Conservation (phyloP, 2,113 vertebrate genomes). For the Synchiropus splendidus region DNA sequence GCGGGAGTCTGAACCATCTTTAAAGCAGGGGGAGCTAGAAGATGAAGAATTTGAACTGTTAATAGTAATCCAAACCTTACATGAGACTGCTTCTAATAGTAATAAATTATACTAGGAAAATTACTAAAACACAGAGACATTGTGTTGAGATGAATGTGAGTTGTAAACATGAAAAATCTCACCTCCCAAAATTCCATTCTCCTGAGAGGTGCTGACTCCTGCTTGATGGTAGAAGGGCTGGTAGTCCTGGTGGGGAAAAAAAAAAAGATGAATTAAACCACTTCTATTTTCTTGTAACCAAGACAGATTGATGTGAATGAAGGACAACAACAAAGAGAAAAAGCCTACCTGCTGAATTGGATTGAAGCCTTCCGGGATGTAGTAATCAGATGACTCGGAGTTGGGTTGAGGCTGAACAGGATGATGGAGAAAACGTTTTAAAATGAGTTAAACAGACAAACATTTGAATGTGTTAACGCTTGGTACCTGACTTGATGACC, state of each 20-base stretch:
- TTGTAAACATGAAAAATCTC: background rate
- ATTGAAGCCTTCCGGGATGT: conserved; percentile 81
- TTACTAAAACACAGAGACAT: too few species aligned
- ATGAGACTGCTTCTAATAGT: too few species aligned
- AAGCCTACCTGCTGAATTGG: conserved; percentile 78
- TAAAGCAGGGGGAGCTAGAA: conserved; percentile 60
- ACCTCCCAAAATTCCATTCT: conserved; percentile 71
- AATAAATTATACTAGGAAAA: background rate
- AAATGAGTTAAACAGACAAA: background rate
- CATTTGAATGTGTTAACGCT: background rate
- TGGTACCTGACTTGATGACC: conserved; percentile 92
- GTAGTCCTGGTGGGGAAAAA: conserved; percentile 69
- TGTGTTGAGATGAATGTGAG: too few species aligned
- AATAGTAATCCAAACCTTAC: too few species aligned
- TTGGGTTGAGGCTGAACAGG: conserved; percentile 76
- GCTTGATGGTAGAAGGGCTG: conserved; percentile 78
- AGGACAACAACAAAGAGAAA: too few species aligned
- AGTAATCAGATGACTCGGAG: conserved; percentile 81
- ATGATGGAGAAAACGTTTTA: background rate
- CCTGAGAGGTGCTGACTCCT: conserved; percentile 72
- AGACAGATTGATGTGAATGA: too few species aligned
- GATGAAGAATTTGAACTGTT: background rate
- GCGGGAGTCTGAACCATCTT: conserved; percentile 72
- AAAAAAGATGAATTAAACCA: too few species aligned
- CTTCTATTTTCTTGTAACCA: background rate